A percentile compares a stretch with the other conserved stretches of the same genome.
Conservation (phyloP, 2,797 vertebrate species). For the Aselliscus stoliczkanus region DNA sequence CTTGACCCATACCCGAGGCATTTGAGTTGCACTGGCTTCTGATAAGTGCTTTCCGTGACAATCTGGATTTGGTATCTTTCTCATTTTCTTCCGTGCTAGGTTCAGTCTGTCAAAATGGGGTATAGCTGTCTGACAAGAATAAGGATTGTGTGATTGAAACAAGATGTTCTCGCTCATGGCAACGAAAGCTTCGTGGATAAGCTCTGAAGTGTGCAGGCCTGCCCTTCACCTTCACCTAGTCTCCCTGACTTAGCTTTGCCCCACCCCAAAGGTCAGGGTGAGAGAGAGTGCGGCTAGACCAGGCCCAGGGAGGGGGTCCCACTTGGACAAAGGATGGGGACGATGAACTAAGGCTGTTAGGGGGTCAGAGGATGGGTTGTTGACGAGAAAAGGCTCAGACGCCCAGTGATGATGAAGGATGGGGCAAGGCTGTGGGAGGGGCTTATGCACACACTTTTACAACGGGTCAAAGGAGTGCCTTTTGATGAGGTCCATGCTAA, state of each 20-base stretch:
- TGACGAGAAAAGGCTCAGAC: not conserved
- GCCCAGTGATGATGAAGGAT: not conserved
- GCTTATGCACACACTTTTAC: too few relatives aligned
- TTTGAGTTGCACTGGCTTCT: not conserved
- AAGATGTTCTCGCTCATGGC: constrained; percentile 28
- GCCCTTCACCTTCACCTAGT: not conserved
- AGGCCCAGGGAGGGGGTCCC: not conserved
- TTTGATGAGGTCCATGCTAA: not conserved
- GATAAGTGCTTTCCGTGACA: constrained; percentile 45
- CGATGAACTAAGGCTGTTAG: not conserved
- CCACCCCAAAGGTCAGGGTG: not conserved
- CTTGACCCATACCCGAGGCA: not conserved
- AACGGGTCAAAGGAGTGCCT: not conserved
- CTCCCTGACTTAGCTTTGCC: not conserved
- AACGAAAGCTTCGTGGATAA: not conserved
- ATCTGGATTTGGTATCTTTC: constrained; percentile 58
- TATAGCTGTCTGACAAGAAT: constrained; percentile 53
- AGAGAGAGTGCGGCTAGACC: not conserved
- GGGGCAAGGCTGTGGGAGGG: not conserved
- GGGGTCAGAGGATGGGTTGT: not conserved
- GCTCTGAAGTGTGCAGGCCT: not conserved
- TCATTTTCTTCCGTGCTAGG: constrained; percentile 65
- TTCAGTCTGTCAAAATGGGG: constrained; percentile 47
- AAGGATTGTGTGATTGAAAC: constrained; percentile 1
- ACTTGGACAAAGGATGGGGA: not conserved